Conservation (phyloP, 2,797 vertebrate species). For the Huso huso region DNA sequence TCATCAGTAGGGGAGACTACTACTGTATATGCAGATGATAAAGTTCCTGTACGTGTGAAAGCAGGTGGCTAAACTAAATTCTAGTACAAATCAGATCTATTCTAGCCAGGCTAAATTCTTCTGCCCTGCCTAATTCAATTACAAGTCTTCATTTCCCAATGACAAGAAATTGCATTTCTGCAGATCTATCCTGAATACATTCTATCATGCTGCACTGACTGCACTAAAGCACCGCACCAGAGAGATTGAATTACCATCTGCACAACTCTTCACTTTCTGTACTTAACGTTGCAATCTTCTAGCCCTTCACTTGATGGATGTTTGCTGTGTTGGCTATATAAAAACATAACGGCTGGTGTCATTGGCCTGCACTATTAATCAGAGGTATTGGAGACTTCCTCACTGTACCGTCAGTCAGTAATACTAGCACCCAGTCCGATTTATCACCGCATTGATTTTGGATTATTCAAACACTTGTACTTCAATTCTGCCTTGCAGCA, state of each 20-base stretch:
- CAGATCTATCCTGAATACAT: no score
- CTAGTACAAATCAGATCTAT: no score
- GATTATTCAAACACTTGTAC: constrained; percentile 35
- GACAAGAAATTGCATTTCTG: no score
- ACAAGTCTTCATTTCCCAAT: no score
- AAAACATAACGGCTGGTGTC: neutral
- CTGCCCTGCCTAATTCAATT: no score
- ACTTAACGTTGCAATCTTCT: neutral
- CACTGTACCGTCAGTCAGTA: constrained; percentile 14
- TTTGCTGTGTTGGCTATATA: constrained; percentile 3
- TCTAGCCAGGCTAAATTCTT: no score
- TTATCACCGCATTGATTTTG: constrained; percentile 58
- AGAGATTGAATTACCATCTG: constrained; percentile 6
- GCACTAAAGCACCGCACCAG: constrained; percentile 27
- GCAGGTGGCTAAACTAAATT: no score
- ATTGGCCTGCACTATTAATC: constrained; percentile 29
- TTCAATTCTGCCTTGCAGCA: neutral
- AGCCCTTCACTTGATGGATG: neutral
- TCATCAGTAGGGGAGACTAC: no score
- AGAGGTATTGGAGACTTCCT: constrained; percentile 17
- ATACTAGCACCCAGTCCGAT: constrained; percentile 28
- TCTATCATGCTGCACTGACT: constrained; percentile 7
- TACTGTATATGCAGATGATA: no score
- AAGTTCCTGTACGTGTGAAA: no score
- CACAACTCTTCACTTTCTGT: neutral